A percentile compares a stretch with the other conserved stretches of the same genome.
Conservation (phyloP, 2,888 invertebrate species). For the Hydrotaea cyrtoneurina region DNA sequence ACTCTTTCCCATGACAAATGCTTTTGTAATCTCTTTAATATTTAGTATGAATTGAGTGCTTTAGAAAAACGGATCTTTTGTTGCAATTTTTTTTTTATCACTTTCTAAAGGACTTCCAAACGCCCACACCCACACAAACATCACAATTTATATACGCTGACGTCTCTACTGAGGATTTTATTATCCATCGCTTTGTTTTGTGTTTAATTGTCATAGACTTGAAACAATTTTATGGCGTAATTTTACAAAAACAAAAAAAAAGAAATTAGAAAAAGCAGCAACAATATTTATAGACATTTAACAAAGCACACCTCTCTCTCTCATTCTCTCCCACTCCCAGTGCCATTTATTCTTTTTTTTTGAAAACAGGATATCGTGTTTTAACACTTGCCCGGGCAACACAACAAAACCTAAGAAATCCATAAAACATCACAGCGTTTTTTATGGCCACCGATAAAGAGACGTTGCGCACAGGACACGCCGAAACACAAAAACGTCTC, state of each 20-base stretch:
- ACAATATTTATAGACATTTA: not conserved
- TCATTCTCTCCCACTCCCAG: too few species aligned
- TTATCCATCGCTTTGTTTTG: not conserved
- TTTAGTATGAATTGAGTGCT: not conserved
- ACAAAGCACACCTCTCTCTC: not conserved
- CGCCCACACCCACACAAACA: not conserved
- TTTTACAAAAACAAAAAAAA: not conserved
- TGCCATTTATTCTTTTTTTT: not conserved
- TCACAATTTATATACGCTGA: not conserved
- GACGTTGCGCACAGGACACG: not conserved
- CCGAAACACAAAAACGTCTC: not conserved
- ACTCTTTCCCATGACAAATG: not conserved
- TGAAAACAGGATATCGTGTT: not conserved
- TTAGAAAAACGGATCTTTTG: not conserved
- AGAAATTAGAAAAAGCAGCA: not conserved
- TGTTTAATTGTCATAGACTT: not conserved
- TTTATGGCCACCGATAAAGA: not conserved
- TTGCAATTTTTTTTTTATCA: not conserved
- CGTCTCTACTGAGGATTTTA: not conserved
- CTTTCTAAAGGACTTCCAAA: not conserved
- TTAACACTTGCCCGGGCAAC: not conserved
- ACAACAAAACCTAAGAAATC: not conserved
- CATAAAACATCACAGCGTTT: not conserved
- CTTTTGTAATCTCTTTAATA: not conserved
- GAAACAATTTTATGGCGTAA: not conserved